These are phyloP conservation scores for Alviniconcha marisindica DNA, from an alignment of 1,140 invertebrate genomes.

Conservation along the genomic window DNA sequence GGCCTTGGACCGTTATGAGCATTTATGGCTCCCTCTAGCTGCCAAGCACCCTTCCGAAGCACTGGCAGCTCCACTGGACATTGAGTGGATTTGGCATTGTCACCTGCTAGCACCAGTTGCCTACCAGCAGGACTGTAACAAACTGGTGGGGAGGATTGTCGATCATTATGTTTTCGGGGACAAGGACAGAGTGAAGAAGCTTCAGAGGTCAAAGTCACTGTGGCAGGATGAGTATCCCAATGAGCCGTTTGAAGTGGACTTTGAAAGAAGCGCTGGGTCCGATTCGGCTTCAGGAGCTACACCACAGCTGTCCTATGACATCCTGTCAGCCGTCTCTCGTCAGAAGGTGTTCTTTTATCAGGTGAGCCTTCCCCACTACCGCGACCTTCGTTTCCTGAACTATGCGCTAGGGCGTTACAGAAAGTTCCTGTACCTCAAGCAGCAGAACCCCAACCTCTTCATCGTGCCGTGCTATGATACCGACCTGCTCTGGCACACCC, in stretches of 20 bases:
- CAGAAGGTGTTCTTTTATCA: slow-evolving; percentile 75
- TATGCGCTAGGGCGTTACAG: slow-evolving; percentile 75
- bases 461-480: slow-evolving; percentile 79
- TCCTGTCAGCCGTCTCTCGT: slow-evolving; percentile 71
- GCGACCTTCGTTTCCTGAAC: slow-evolving; percentile 74
- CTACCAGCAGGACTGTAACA: slow-evolving; percentile 76
- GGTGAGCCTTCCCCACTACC: slow-evolving; percentile 77
- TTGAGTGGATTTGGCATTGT: slow-evolving; percentile 79
- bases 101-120: slow-evolving; percentile 76
- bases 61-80: slow-evolving; percentile 76
- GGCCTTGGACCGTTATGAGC: slow-evolving; percentile 77
- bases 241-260: slow-evolving; percentile 61
- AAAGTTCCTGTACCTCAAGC: slow-evolving; percentile 77
- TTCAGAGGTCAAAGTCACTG: slow-evolving; percentile 54
- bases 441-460: slow-evolving; percentile 74
- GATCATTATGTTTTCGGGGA: slow-evolving; percentile 74
- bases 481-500: slow-evolving; percentile 78
- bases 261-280: slow-evolving; percentile 34
- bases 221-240: slow-evolving; percentile 52
- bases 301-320: slow-evolving; percentile 72
- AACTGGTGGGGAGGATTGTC: slow-evolving; percentile 70
- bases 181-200: slow-evolving; percentile 54
- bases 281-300: slow-evolving; percentile 22
- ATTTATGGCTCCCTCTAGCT: slow-evolving; percentile 76
- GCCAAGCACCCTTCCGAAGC: slow-evolving; percentile 61